Percentiles rank a stretch among this genome's conserved stretches.
Evolutionary conservation across 1,140 invertebrate species (phyloP).

Genomic region (Heliothis subflexa): DNA sequence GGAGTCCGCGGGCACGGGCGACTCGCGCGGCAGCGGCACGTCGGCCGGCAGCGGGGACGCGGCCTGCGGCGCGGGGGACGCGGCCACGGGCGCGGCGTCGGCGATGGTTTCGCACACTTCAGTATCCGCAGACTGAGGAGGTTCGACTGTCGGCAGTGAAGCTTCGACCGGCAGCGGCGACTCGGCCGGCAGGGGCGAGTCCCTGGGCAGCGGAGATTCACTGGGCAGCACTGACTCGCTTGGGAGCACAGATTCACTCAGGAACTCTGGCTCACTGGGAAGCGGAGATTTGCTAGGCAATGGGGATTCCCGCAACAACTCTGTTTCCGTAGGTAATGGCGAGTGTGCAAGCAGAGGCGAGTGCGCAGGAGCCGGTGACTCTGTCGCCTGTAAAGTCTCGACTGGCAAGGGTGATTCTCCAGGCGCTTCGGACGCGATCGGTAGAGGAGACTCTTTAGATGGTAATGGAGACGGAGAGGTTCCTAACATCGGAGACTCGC

Average conservation of each 20-base stretch:
- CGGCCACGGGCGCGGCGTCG: slow-evolving; percentile 3
- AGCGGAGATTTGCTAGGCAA: slow-evolving; percentile 48
- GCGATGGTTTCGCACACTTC: slow-evolving; percentile 11
- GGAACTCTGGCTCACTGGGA: slow-evolving; percentile 53
- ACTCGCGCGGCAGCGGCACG: slow-evolving; percentile 55
- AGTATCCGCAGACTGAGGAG: neutral
- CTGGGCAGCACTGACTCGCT: slow-evolving; percentile 47
- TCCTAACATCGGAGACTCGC: slow-evolving; percentile 30
- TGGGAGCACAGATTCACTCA: slow-evolving; percentile 61
- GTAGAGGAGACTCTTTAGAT: slow-evolving; percentile 51
- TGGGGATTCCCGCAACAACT: slow-evolving; percentile 42
- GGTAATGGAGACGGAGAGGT: slow-evolving; percentile 38
- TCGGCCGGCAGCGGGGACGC: slow-evolving; percentile 50
- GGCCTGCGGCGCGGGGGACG: slow-evolving; percentile 15
- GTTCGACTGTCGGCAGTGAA: slow-evolving; percentile 37
- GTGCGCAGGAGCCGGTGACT: slow-evolving; percentile 14
- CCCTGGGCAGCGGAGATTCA: slow-evolving; percentile 48
- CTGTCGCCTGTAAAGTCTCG: neutral
- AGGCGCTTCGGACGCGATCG: slow-evolving; percentile 1
- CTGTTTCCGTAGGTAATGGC: slow-evolving; percentile 17
- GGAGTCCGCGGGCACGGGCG: slow-evolving; percentile 53
- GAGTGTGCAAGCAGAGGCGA: slow-evolving; percentile 17
- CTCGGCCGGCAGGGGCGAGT: slow-evolving; percentile 46
- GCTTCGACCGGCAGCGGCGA: slow-evolving; percentile 48
- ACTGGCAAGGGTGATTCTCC: slow-evolving; percentile 36